Evolutionary conservation across 2,797 vertebrate species (phyloP), one percentile per base, ranked within the genome.

Genomic region (Rallus crepitans): DNA sequence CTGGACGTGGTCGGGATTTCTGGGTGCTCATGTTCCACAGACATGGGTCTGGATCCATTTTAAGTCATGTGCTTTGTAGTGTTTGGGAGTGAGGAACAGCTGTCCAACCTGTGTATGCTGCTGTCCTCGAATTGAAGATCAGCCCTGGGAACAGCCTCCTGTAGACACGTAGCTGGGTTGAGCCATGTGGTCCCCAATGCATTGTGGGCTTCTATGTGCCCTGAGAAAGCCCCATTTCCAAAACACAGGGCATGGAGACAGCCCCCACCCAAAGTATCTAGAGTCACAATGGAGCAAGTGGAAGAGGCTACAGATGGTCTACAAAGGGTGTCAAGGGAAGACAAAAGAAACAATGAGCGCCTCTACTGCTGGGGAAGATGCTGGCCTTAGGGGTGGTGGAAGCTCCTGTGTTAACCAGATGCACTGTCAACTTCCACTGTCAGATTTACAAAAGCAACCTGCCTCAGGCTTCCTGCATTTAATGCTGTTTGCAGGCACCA

Each of bases 31-130:
- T 52, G 30, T 48, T 42, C 28, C 14, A 19, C 6, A 28, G 31
- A 79, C 18, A 28, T 66, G 7, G 9, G 5, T 72, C 45, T 48
- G 55, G 37, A 20, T 3, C 2, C 8, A 14, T 50, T 5, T 73
- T 71, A 37, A 7, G 14, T 16, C 14, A 11, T 0, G 0, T 57
- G 23, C 23, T 90, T 61, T 52, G 19, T 40, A 33, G 11, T 83
- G n/a, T 77, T 69, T 47, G 21, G 60, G 20, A 61, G 48, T 0
- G 1, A 42, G 3, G n/a, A 76, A 9, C 4, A 12, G 7, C 33
- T 76, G 19, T 37, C 4, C 3, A 18, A 63, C 18, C 20, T 33
- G 35, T 42, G 11, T 35, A 16, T 3, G 11, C 39, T 20, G 47
- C 13, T 33, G 28, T 55, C 48, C 42, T 45, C 4, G 42, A 45